Base-by-base conservation (phyloP, 2,888 invertebrate species). In the Acanthosepion lycidas region DNA sequence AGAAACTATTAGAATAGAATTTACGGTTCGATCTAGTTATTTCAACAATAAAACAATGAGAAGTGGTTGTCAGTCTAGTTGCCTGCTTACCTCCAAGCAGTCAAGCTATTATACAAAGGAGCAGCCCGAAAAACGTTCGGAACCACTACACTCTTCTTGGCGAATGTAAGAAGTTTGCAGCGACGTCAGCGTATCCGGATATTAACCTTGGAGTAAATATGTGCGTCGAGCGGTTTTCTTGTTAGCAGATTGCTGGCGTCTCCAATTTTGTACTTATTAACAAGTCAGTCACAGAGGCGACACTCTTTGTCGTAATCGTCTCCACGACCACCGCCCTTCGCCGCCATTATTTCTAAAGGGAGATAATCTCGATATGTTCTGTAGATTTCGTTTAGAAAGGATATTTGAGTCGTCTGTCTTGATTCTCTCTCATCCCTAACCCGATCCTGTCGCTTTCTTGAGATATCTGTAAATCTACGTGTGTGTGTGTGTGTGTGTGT, bases 301-400 rank as follows among this genome's bases (percentile, higher is more conserved):
- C 78, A 78, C 78, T 78, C n/a, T 33, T 78, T n/a, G 78, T 78
- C n/a, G 78, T n/a, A n/a, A 78, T n/a, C 78, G 33, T 12, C 78
- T n/a, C 78, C 78, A n/a, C 78, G 4, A n/a, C n/a, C 33, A n/a
- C 15, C 8, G 23, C 4, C 78, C n/a, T n/a, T n/a, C n/a, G 5
- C n/a, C 78, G 2, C 12, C n/a, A 20, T 20, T 59, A 59, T 59
- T 59, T 59, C 59, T 23, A n/a, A 78, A 78, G 78, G 78, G 78
- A 78, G 78, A 78, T 78, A 78, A 78, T 78, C 78, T n/a, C n/a
- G 78, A 78, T 78, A 78, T 78, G 78, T 78, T 18, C 78, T n/a
- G 78, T 78, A 78, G 4, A 78, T n/a, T 78, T 78, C 78, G n/a
- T 78, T 78, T 78, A 78, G n/a, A 78, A 33, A 78, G n/a, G 78